Percentiles rank a stretch among this genome's conserved stretches.
These are phyloP conservation scores for Ibycter americanus DNA, from an alignment of 2,797 vertebrate species.

Conservation along the genomic window DNA sequence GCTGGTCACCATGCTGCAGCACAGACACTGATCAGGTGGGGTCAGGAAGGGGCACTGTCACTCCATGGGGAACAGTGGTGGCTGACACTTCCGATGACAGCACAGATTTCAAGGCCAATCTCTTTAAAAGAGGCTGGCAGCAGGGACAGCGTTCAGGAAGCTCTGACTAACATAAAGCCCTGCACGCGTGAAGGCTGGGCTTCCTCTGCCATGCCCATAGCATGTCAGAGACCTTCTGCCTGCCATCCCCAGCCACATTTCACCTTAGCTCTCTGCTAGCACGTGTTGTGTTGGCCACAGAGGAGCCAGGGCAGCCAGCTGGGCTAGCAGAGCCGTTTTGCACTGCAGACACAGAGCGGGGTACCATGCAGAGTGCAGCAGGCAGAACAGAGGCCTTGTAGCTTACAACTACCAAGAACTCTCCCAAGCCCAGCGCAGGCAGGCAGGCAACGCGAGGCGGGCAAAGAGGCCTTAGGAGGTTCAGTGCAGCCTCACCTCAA, in stretches of 20 bases:
- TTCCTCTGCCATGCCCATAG: neutral
- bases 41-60: neutral
- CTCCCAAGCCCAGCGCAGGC: rapidly evolving
- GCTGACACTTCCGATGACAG: neutral
- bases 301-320: neutral
- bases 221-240: neutral
- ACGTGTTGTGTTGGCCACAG: rapidly evolving
- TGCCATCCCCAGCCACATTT: neutral
- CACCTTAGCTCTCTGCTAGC: neutral
- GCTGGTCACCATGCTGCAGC: neutral
- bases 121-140: neutral
- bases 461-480: neutral
- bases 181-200: rapidly evolving
- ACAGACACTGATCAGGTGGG: neutral
- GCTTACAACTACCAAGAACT: neutral
- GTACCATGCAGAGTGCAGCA: neutral
- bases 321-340: neutral
- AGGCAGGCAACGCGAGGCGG: rapidly evolving
- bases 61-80: neutral
- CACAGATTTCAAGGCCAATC: neutral
- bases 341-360: neutral
- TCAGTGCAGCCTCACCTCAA: neutral
- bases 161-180: neutral
- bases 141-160: neutral
- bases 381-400: neutral